phyloP scores from a whole-genome alignment of 2,888 invertebrate species.

The Ormia ochracea region DNA sequence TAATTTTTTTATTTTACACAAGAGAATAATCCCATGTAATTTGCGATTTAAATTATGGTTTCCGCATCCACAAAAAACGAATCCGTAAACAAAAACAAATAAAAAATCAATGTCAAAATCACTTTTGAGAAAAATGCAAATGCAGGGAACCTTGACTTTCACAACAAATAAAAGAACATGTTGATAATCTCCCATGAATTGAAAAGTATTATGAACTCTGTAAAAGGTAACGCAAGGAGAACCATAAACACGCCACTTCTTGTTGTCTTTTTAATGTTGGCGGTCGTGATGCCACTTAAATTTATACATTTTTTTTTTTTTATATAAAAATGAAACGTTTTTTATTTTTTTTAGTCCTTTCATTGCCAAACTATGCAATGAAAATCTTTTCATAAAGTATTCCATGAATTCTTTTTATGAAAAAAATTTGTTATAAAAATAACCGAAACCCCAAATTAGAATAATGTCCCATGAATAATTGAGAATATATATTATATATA shows the following conservation, averaged over 20 bases:
- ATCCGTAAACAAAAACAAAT: neutral
- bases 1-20: too few relatives aligned
- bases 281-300: neutral
- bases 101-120: slow-evolving; percentile 36
- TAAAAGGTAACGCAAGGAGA: slow-evolving; percentile 15
- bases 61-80: neutral
- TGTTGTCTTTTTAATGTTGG: neutral
- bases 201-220: neutral
- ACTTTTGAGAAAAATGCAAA: slow-evolving; percentile 5
- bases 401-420: too few relatives aligned
- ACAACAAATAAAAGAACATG: slow-evolving; percentile 32
- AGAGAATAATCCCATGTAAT: too few relatives aligned
- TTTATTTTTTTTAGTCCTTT: neutral
- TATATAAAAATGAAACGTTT: neutral
- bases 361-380: too few relatives aligned
- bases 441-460: too few relatives aligned
- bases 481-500: too few relatives aligned
- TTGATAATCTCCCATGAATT: slow-evolving; percentile 63
- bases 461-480: too few relatives aligned
- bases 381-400: too few relatives aligned
- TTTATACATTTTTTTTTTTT: neutral
- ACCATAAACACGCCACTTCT: slow-evolving; percentile 3
- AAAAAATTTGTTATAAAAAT: too few relatives aligned
- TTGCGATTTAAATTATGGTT: too few relatives aligned
- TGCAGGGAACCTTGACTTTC: slow-evolving; percentile 64